Percentiles rank a stretch among this genome's conserved stretches.
Conservation (phyloP, 2,797 vertebrate genomes). For the Philypnodon macrostomus region DNA sequence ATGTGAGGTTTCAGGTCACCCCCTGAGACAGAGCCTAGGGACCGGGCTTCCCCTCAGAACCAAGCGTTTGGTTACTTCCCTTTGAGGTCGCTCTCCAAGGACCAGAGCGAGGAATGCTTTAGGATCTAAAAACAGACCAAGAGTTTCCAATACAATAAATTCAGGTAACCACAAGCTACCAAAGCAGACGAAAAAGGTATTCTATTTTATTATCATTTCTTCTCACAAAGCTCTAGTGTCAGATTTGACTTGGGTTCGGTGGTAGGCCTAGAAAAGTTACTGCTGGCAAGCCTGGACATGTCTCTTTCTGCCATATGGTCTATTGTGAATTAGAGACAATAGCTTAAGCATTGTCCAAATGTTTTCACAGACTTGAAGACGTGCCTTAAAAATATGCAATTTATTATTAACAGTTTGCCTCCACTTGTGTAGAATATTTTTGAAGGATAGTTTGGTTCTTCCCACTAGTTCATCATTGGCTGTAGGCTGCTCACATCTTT, state of each 20-base stretch:
- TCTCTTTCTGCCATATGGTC: slow-evolving; percentile 7
- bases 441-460: too few relatives aligned
- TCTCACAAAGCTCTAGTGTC: too few relatives aligned
- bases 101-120: slow-evolving; percentile 34
- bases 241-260: not conserved
- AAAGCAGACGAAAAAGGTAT: not conserved
- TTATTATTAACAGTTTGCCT: too few relatives aligned
- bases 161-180: slow-evolving; percentile 10
- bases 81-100: slow-evolving; percentile 52
- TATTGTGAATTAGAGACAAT: not conserved
- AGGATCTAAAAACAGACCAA: slow-evolving; percentile 45
- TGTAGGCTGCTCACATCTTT: too few relatives aligned
- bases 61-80: slow-evolving; percentile 53
- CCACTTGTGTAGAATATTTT: too few relatives aligned
- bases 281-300: slow-evolving; percentile 32
- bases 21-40: slow-evolving; percentile 66
- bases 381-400: too few relatives aligned
- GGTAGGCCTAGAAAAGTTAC: slow-evolving; percentile 20
- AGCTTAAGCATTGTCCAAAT: not conserved
- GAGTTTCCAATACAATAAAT: slow-evolving; percentile 35
- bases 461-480: too few relatives aligned
- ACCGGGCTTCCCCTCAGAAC: slow-evolving; percentile 55
- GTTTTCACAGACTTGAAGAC: too few relatives aligned
- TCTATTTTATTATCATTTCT: not conserved
- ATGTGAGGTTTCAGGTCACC: slow-evolving; percentile 71